These are phyloP conservation scores for Cremastinae sp. DNA, from an alignment of 2,888 invertebrate species.

Conservation along the genomic window DNA sequence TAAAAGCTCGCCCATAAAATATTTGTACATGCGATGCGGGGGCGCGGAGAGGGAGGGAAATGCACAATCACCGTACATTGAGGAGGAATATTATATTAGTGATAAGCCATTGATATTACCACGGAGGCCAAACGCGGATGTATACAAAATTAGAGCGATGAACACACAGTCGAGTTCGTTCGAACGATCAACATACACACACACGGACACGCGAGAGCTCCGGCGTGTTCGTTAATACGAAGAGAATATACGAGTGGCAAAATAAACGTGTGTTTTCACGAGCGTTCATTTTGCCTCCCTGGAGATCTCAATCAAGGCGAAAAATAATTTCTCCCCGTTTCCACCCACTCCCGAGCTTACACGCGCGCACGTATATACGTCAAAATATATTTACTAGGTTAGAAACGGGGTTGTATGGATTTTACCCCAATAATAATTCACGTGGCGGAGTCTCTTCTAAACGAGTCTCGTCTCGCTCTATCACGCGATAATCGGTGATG, in stretches of 20 bases:
- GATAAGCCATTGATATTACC: slow-evolving; percentile 78
- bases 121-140: slow-evolving; percentile 62
- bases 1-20: too few relatives aligned
- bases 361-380: slow-evolving; percentile 10
- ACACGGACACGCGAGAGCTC: not conserved
- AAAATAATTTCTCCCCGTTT: slow-evolving; percentile 74
- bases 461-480: slow-evolving; percentile 61
- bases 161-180: not conserved
- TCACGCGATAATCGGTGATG: slow-evolving; percentile 23
- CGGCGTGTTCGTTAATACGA: slow-evolving; percentile 41
- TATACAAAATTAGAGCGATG: slow-evolving; percentile 2
- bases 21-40: not conserved
- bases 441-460: slow-evolving; percentile 66
- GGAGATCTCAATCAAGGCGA: slow-evolving; percentile 78
- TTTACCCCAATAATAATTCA: slow-evolving; percentile 68
- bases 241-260: slow-evolving; percentile 49
- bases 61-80: slow-evolving; percentile 76
- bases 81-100: slow-evolving; percentile 77
- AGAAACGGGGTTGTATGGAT: slow-evolving; percentile 20
- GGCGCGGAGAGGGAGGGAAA: slow-evolving; percentile 30
- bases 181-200: too few relatives aligned
- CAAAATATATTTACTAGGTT: slow-evolving; percentile 16
- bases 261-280: slow-evolving; percentile 62
- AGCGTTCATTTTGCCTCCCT: slow-evolving; percentile 67
- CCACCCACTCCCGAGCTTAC: slow-evolving; percentile 45